Evolutionary conservation across 2,113 vertebrate genomes (phyloP).

Genomic region (Nothobranchius kuhntae): DNA sequence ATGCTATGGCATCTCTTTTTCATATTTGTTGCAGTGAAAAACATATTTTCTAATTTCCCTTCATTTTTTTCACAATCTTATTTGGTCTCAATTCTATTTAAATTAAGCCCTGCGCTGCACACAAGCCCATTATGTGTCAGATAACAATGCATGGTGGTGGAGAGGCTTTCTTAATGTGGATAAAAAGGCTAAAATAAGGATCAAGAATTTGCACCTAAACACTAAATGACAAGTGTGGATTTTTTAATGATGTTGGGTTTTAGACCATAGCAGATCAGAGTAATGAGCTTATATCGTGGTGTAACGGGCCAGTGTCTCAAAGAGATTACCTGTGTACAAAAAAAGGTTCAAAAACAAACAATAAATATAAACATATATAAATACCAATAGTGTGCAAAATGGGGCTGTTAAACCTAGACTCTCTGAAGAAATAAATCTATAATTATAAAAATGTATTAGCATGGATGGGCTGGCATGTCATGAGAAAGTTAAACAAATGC

Average conservation of each 20-base stretch:
- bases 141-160: background rate
- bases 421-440: too few species aligned
- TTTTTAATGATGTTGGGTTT: background rate
- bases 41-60: background rate
- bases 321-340: too few species aligned
- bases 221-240: background rate
- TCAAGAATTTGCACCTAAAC: too few species aligned
- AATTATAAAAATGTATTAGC: too few species aligned
- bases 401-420: too few species aligned
- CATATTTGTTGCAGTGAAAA: too few species aligned
- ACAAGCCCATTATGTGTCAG: background rate
- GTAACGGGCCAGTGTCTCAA: background rate
- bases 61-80: background rate
- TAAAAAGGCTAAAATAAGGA: background rate
- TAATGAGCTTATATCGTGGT: background rate
- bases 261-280: background rate
- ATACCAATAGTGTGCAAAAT: too few species aligned
- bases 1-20: too few species aligned
- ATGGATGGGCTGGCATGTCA: too few species aligned
- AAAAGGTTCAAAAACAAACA: too few species aligned
- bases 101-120: background rate
- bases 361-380: too few species aligned
- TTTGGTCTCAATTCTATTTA: background rate
- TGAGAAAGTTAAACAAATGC: too few species aligned
- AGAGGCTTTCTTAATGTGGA: background rate